Conservation (phyloP, 2,113 vertebrate genomes). For the Colistium nudipinnis region DNA sequence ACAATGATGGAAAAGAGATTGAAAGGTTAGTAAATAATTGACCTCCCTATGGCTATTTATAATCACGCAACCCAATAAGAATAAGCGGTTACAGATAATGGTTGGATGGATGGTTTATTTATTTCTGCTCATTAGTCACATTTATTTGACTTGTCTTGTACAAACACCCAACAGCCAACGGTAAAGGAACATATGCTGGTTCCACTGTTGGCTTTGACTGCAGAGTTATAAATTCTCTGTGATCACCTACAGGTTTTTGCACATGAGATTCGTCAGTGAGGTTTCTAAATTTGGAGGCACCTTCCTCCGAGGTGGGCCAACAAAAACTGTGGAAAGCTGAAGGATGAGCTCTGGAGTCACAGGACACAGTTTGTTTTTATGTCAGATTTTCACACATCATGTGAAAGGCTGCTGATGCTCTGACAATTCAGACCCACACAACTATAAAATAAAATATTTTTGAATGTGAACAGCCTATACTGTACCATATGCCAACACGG, state of each 20-base stretch:
- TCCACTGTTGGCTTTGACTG: too few species aligned
- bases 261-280: conserved; percentile 15
- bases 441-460: conserved; percentile 4
- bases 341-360: conserved; percentile 14
- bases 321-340: conserved; percentile 5
- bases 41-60: conserved; percentile 7
- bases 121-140: conserved; percentile 25
- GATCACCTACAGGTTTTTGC: conserved; percentile 4
- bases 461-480: background rate
- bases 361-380: conserved; percentile 18
- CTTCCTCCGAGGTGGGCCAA: conserved; percentile 31
- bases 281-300: conserved; percentile 49
- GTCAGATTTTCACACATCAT: conserved; percentile 30
- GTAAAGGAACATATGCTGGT: too few species aligned
- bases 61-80: too few species aligned
- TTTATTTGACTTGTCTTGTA: conserved; percentile 1
- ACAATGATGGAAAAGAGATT: background rate
- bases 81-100: too few species aligned
- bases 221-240: conserved; percentile 8
- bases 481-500: too few species aligned
- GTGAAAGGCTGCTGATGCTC: conserved; percentile 25
- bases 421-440: conserved; percentile 19
- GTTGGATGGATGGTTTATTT: too few species aligned
- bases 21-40: conserved; percentile 11
- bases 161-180: too few species aligned